Percentiles rank a stretch among this genome's conserved stretches.
Conservation (phyloP, 1,140 invertebrate genomes). For the Archegozetes longisetosus region DNA sequence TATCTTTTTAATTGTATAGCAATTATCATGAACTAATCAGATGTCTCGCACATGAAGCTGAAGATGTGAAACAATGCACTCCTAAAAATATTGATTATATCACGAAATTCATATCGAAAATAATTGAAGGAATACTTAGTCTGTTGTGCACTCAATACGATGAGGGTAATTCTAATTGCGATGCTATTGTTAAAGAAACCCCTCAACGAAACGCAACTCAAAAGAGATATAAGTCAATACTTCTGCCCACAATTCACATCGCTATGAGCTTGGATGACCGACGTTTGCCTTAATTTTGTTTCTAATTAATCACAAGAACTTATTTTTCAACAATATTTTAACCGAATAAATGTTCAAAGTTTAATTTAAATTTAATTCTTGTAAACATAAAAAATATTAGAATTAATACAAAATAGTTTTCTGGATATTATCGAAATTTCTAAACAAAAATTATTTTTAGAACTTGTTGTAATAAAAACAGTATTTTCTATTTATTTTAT, state of each 20-base stretch:
- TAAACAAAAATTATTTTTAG: no score
- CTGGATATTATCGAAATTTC: no score
- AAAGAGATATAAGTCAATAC: not conserved
- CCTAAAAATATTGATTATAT: not conserved
- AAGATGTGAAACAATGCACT: not conserved
- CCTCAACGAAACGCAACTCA: not conserved
- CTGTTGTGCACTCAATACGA: not conserved
- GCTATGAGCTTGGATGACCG: not conserved
- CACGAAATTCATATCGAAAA: not conserved
- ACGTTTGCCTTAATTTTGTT: no score
- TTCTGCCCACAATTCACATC: not conserved
- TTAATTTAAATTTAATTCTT: no score
- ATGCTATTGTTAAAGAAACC: not conserved
- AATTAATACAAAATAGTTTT: no score
- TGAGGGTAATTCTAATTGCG: not conserved
- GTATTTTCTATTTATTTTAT: no score
- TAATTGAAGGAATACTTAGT: not conserved
- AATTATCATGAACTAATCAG: not conserved
- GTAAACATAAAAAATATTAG: no score
- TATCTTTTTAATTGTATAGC: no score
- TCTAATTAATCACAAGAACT: no score
- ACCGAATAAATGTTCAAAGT: no score
- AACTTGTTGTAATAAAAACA: no score
- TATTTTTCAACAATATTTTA: no score
- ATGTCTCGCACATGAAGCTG: not conserved